Evolutionary conservation across 2,113 vertebrate species (phyloP), one percentile per base, ranked within the genome.

Genomic region (Corythornis madagascariensis): DNA sequence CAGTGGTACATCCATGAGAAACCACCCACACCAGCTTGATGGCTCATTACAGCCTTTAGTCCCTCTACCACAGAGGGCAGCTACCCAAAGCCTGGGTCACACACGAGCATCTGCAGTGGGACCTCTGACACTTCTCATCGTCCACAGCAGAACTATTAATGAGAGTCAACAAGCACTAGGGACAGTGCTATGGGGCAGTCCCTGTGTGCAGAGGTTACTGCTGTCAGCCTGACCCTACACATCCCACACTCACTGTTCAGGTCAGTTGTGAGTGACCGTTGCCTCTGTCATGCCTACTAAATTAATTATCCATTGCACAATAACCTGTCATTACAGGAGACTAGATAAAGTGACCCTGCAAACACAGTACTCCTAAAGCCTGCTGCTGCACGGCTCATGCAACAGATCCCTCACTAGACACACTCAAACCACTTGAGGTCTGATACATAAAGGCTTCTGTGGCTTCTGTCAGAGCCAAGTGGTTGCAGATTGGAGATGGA

Each of bases 151-250:
- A 83, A 5, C 12, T 74, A 18, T 1, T 48, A 35, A 26, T 13
- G 26, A 63, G 25, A 77, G 40, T 25, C 60, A 63, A 1, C 9
- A 57, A 22, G 1, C 7, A 4, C 14, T 18, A 42, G 43, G 38
- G 56, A 43, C 47, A 38, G 38, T 38, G 38, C 38, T 38, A 29
- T 0, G 2, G 56, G 43, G 31, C 77, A 47, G 69, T 5, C 20
- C 13, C 52, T 24, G 1, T 13, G 40, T 60, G 25, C 43, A 75
- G 21, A 35, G 43, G 7, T 47, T 10, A 11, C 11, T 0, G 0
- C 69, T 10, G 7, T 4, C 40, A 52, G 56, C 43, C 65, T 57
- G 35, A n/a, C 35, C 48, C 33, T 22, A 29, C 5, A 5, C 2
- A 5, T 56, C 50, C 59, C 42, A 25, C 7, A 1, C 10, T 21